phyloP scores from a whole-genome alignment of 2,888 invertebrate species.

The Dorcus hopei region DNA sequence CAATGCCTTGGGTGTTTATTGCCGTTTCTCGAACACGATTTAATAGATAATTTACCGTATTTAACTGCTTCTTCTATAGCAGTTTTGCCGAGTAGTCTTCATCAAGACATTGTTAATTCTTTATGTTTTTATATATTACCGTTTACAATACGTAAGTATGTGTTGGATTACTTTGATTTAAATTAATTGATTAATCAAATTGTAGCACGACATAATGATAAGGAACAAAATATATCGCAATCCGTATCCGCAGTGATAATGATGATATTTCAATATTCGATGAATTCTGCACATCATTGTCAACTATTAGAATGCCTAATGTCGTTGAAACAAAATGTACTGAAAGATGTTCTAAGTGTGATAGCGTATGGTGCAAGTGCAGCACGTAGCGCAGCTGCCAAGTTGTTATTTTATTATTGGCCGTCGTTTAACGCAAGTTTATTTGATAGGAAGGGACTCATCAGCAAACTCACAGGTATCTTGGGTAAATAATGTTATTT shows the following conservation, averaged over 20 bases:
- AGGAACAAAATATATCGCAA: conserved; percentile 75
- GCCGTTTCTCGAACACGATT: conserved; percentile 94
- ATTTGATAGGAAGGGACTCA: conserved; percentile 82
- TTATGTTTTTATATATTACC: conserved; percentile 95
- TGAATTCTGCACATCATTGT: conserved; percentile 92
- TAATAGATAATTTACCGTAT: conserved; percentile 93
- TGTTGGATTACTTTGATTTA: background rate
- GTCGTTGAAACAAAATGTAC: conserved; percentile 86
- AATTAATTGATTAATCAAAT: conserved; percentile 7
- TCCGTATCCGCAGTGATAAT: conserved; percentile 91
- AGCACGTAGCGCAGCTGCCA: conserved; percentile 92
- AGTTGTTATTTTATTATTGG: conserved; percentile 98
- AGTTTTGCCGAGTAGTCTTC: conserved; percentile 83
- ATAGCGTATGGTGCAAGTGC: conserved; percentile 95
- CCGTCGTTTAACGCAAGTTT: conserved; percentile 94
- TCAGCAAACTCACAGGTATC: conserved; percentile 84
- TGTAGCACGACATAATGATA: conserved; percentile 68
- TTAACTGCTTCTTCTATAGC: conserved; percentile 91
- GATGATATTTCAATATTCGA: conserved; percentile 96
- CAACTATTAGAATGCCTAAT: conserved; percentile 94
- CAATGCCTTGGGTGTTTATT: conserved; percentile 93
- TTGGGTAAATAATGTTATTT: conserved; percentile 16
- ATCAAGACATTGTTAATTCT: conserved; percentile 92
- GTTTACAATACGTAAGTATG: conserved; percentile 83
- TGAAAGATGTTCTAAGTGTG: conserved; percentile 91